These are phyloP conservation scores for Enteromius trimaculatus DNA, from an alignment of 2,797 vertebrate genomes.

Conservation along the genomic window DNA sequence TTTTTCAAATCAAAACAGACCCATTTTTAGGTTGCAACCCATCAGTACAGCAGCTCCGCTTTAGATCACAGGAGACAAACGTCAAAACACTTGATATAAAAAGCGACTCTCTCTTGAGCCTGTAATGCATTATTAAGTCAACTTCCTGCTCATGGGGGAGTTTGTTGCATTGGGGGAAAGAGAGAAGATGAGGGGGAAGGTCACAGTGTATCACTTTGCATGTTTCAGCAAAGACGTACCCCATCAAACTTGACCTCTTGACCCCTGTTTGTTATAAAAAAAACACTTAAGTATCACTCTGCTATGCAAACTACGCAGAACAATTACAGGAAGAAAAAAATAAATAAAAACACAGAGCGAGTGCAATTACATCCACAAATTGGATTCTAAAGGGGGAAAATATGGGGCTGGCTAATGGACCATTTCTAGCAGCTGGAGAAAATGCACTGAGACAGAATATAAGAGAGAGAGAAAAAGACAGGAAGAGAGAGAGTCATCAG, in stretches of 20 bases:
- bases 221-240: background rate
- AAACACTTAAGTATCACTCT: slow-evolving; percentile 27
- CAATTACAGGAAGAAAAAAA: slow-evolving; percentile 41
- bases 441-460: slow-evolving; percentile 51
- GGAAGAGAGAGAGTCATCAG: background rate
- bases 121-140: slow-evolving; percentile 55
- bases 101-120: slow-evolving; percentile 31
- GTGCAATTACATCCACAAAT: slow-evolving; percentile 65
- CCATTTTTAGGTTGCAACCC: background rate
- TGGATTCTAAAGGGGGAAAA: slow-evolving; percentile 63
- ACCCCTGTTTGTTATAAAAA: slow-evolving; percentile 38
- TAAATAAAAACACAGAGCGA: slow-evolving; percentile 54
- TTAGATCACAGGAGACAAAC: slow-evolving; percentile 36
- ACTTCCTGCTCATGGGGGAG: slow-evolving; percentile 40
- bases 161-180: slow-evolving; percentile 31
- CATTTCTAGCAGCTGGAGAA: slow-evolving; percentile 64
- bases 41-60: background rate
- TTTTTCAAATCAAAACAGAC: background rate
- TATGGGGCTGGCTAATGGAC: slow-evolving; percentile 60
- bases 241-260: slow-evolving; percentile 31
- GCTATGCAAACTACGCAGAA: slow-evolving; percentile 30
- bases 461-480: slow-evolving; percentile 28
- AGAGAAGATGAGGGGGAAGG: slow-evolving; percentile 21
- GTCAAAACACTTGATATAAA: slow-evolving; percentile 38
- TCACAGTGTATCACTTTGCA: slow-evolving; percentile 2